Percentiles rank a stretch among this genome's conserved stretches.
Conservation (phyloP, 2,797 vertebrate genomes). For the Pachyuromys duprasi region DNA sequence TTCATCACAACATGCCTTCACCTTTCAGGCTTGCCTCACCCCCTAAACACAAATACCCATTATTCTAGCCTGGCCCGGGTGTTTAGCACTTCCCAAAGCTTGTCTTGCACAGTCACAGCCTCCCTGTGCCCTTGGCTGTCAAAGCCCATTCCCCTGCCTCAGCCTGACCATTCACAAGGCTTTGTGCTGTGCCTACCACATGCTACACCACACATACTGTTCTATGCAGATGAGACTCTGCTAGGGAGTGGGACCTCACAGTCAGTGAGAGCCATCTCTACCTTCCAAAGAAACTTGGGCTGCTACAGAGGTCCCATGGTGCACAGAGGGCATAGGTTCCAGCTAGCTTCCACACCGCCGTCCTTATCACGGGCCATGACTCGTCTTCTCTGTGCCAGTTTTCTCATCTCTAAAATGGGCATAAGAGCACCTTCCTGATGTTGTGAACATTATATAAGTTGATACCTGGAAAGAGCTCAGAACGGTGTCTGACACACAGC, state of each 20-base stretch:
- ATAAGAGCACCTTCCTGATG: neutral
- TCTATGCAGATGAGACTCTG: neutral
- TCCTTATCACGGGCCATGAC: neutral
- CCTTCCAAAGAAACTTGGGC: neutral
- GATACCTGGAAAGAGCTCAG: neutral
- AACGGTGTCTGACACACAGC: neutral
- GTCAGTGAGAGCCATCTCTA: neutral
- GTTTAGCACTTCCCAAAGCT: slow-evolving; percentile 23
- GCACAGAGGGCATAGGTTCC: neutral
- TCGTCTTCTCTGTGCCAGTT: neutral
- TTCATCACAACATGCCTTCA: neutral
- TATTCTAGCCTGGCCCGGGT: neutral
- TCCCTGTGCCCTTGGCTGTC: neutral
- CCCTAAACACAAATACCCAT: slow-evolving; percentile 9
- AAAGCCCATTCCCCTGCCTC: neutral
- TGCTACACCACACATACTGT: neutral
- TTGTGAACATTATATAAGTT: neutral
- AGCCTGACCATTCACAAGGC: neutral
- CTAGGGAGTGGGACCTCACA: neutral
- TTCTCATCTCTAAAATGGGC: neutral
- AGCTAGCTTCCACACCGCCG: neutral
- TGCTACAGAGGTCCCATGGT: neutral
- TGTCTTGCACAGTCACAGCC: neutral
- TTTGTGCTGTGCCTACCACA: neutral
- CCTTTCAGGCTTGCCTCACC: neutral